Conservation (phyloP, 1,140 invertebrate species). For the Hypsibius dujardini region DNA sequence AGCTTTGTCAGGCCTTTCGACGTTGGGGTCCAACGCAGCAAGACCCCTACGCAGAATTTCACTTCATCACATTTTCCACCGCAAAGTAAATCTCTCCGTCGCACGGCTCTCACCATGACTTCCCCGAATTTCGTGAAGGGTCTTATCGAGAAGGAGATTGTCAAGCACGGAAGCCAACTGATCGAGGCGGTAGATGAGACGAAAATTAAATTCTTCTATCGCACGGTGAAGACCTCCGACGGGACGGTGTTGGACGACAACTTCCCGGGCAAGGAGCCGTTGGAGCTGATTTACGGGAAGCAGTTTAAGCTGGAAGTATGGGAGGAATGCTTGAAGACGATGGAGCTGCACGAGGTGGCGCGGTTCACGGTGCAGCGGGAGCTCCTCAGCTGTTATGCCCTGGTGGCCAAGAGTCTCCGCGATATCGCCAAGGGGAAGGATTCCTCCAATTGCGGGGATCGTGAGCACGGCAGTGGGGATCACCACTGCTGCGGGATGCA, state of each 20-base stretch:
- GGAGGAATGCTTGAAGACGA: constrained; percentile 76
- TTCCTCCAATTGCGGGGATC: constrained; percentile 1
- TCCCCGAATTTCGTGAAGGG: neutral
- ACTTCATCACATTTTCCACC: too few relatives aligned
- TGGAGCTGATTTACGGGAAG: constrained; percentile 81
- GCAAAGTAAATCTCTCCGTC: too few relatives aligned
- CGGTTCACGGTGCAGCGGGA: constrained; percentile 60
- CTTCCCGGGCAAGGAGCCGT: constrained; percentile 54
- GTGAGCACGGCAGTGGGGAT: constrained; percentile 21
- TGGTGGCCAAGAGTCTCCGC: constrained; percentile 60
- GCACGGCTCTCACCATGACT: too few relatives aligned
- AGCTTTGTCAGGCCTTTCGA: too few relatives aligned
- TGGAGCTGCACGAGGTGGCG: constrained; percentile 71
- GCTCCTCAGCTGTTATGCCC: constrained; percentile 49
- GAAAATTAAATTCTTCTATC: neutral
- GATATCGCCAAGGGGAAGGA: constrained; percentile 22
- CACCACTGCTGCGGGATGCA: constrained; percentile 56
- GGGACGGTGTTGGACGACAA: constrained; percentile 70
- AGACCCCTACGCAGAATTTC: too few relatives aligned
- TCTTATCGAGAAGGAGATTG: neutral
- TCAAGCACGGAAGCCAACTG: neutral
- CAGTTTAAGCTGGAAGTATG: constrained; percentile 90
- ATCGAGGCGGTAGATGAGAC: neutral
- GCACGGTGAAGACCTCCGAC: constrained; percentile 24
- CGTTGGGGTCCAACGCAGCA: too few relatives aligned